These are phyloP conservation scores for Pristionchus mayeri DNA, from an alignment of 2,888 invertebrate genomes.

Conservation along the genomic window DNA sequence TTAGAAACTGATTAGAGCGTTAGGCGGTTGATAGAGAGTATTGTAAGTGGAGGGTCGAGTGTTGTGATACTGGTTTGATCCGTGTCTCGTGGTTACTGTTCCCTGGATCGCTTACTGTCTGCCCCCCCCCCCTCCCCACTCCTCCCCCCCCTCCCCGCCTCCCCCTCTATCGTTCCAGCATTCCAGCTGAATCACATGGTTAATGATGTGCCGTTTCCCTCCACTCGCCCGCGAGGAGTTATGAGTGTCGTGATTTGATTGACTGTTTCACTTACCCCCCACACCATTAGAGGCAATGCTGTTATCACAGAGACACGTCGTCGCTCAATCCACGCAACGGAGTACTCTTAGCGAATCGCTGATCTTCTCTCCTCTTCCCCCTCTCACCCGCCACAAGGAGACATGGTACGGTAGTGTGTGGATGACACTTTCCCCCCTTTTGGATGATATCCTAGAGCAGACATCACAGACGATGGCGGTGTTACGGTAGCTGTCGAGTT, in stretches of 20 bases:
- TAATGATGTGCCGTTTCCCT: background rate
- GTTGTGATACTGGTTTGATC: slow-evolving; percentile 16
- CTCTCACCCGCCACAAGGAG: background rate
- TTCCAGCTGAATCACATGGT: background rate
- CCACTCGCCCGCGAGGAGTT: background rate
- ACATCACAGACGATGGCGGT: too few relatives aligned
- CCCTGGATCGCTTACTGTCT: background rate
- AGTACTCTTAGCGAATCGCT: slow-evolving; percentile 35
- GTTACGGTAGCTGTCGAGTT: too few relatives aligned
- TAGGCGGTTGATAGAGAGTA: background rate
- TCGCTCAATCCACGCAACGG: slow-evolving; percentile 25
- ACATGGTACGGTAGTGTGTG: slow-evolving; percentile 32
- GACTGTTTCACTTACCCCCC: background rate
- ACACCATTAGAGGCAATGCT: background rate
- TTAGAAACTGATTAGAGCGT: slow-evolving; percentile 36
- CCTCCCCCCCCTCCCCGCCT: background rate
- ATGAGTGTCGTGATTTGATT: background rate
- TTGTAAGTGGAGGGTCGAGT: background rate
- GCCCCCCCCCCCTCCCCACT: background rate
- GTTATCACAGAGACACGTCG: slow-evolving; percentile 16
- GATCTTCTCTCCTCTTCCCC: background rate
- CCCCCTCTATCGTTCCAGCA: background rate
- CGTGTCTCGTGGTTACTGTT: background rate
- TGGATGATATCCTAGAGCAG: too few relatives aligned
- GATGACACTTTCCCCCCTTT: too few relatives aligned